Conservation (phyloP, 2,113 vertebrate species). For the Ptilonorhynchus violaceus region DNA sequence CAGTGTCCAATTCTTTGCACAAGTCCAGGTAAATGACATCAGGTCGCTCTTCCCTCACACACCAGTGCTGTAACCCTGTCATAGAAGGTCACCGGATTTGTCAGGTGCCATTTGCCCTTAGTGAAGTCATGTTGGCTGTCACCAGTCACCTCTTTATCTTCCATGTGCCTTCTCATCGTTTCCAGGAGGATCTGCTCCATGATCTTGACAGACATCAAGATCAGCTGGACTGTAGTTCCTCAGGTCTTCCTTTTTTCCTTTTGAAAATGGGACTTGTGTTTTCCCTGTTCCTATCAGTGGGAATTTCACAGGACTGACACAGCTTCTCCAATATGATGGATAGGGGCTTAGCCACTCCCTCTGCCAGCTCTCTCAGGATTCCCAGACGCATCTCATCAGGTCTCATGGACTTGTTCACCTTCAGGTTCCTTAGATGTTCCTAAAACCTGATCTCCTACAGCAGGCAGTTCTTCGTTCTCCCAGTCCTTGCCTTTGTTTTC, state of each 20-base stretch:
- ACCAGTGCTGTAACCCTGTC: rapidly evolving
- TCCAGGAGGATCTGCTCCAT: background rate
- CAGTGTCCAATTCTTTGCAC: background rate
- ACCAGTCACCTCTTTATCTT: background rate
- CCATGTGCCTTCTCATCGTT: background rate
- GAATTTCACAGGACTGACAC: background rate
- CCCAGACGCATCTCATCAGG: background rate
- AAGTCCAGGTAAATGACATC: background rate
- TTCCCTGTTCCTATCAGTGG: background rate
- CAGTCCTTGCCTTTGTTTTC: background rate
- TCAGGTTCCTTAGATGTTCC: background rate
- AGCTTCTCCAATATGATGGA: background rate
- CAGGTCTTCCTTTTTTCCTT: background rate
- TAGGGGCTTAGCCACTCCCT: background rate
- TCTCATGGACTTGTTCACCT: background rate
- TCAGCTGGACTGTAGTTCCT: background rate
- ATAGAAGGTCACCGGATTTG: background rate
- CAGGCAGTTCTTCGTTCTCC: background rate
- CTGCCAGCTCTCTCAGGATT: background rate
- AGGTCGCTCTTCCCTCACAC: background rate
- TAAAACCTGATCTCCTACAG: background rate
- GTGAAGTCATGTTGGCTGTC: background rate
- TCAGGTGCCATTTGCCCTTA: background rate
- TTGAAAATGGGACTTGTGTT: background rate
- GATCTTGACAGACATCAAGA: rapidly evolving